Evolutionary conservation across 2,888 invertebrate genomes (phyloP).

Genomic region (Crioceris asparagi): DNA sequence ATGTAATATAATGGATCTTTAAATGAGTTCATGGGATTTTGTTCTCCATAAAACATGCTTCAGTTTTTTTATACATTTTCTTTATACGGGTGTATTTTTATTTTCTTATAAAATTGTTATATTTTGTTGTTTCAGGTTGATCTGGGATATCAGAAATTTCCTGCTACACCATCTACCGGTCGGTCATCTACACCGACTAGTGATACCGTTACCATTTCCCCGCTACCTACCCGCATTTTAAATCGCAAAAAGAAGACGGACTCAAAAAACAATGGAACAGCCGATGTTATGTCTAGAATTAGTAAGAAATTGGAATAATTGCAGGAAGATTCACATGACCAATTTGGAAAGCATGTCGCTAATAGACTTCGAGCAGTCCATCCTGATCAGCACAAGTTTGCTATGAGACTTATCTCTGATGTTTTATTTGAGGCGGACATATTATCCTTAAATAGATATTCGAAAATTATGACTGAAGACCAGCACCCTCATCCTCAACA

Average conservation of each 20-base stretch:
- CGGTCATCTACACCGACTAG: neutral
- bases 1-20: too few species aligned
- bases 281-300: neutral
- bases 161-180: neutral
- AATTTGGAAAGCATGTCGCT: slow-evolving; percentile 5
- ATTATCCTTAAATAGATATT: slow-evolving; percentile 4
- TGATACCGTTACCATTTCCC: neutral
- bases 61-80: too few species aligned
- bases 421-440: slow-evolving; percentile 7
- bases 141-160: neutral
- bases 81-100: too few species aligned
- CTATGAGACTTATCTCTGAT: slow-evolving; percentile 8
- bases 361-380: slow-evolving; percentile 3
- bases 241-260: slow-evolving; percentile 1
- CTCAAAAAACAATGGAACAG: slow-evolving; percentile 1
- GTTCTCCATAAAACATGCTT: too few species aligned
- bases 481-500: too few species aligned
- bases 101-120: too few species aligned
- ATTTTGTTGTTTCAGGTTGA: too few species aligned
- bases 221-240: neutral
- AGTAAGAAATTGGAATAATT: neutral
- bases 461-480: slow-evolving; percentile 6
- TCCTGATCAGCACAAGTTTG: slow-evolving; percentile 3
- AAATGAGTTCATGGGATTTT: too few species aligned
- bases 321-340: slow-evolving; percentile 1